Conservation (phyloP, 2,888 invertebrate genomes). For the Masnerella sp. region DNA sequence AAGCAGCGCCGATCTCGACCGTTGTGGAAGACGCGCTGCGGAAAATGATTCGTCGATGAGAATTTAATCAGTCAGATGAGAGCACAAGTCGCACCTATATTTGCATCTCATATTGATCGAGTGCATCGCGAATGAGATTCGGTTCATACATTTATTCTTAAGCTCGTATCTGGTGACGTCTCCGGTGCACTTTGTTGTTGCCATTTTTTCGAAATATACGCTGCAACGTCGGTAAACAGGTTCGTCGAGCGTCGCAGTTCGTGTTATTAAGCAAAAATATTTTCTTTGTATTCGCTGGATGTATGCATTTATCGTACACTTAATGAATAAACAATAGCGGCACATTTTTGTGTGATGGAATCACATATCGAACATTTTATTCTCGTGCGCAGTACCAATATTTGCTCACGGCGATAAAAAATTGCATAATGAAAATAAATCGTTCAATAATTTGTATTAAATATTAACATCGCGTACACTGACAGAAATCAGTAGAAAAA, state of each 20-base stretch:
- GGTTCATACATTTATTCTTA: constrained; percentile 38
- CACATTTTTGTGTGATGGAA: too few species aligned
- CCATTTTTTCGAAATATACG: constrained; percentile 22
- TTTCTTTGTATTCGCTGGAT: constrained; percentile 25
- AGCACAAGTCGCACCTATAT: constrained; percentile 37
- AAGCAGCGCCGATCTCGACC: too few species aligned
- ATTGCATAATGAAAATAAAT: too few species aligned
- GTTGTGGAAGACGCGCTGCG: too few species aligned
- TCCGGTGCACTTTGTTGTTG: constrained; percentile 28
- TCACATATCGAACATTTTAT: too few species aligned
- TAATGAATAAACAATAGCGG: constrained; percentile 25
- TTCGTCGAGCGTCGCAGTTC: not conserved
- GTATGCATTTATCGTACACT: constrained; percentile 16
- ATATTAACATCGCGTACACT: too few species aligned
- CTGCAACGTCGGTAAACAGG: constrained; percentile 7
- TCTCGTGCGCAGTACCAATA: too few species aligned
- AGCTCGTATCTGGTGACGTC: constrained; percentile 14
- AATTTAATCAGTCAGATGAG: constrained; percentile 37
- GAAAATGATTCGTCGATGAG: constrained; percentile 36
- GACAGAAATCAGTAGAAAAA: too few species aligned
- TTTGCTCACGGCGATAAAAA: not conserved
- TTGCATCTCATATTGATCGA: constrained; percentile 44
- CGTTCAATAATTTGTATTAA: too few species aligned
- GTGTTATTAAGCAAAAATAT: constrained; percentile 26
- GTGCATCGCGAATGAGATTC: constrained; percentile 27